Evolutionary conservation across 2,888 invertebrate species (phyloP), one percentile per base, ranked within the genome.

Genomic region (Palloptera scutellata): DNA sequence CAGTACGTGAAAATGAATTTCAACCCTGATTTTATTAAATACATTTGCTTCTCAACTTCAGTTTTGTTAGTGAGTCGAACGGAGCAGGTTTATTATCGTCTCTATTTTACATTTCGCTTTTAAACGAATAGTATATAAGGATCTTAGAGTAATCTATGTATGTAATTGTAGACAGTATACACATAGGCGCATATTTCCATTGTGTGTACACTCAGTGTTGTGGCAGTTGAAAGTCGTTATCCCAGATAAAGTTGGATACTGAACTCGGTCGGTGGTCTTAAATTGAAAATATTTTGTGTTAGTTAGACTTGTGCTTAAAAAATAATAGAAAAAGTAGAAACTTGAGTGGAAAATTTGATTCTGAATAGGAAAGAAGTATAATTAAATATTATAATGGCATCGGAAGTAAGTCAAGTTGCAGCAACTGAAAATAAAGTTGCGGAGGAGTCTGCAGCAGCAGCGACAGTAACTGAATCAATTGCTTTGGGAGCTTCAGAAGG

Each of bases 331-430:
- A 48, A 15, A 48, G 11, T 48, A 48, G 15, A 48, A n/a, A n/a
- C 40, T 41, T 54, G 43, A 54, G 17, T 62, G 52, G 5, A 40
- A 41, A 52, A 8, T 57, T 62, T 15, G 13, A n/a, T 19, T 11
- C 5, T 58, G 12, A 40, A 58, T 42, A 41, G 58, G 19, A 62
- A 59, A 57, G n/a, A 57, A 58, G 20, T 55, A 19, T 19, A 55
- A 51, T 58, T 3, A 55, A 61, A 60, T 15, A 20, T 65, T 58
- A 58, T 45, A 84, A 93, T 93, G 92, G 90, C 92, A 79, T 90
- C 91, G 77, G 92, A 93, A 88, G 91, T 90, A 77, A 81, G 83
- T 78, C 78, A 78, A 72, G 81, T 81, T 77, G 76, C 80, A 68
- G 73, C 73, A 63, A 73, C 73, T 45, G 82, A 82, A 64, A 86